phyloP scores from a whole-genome alignment of 2,113 vertebrate species.

The Triplophysa dalaica region DNA sequence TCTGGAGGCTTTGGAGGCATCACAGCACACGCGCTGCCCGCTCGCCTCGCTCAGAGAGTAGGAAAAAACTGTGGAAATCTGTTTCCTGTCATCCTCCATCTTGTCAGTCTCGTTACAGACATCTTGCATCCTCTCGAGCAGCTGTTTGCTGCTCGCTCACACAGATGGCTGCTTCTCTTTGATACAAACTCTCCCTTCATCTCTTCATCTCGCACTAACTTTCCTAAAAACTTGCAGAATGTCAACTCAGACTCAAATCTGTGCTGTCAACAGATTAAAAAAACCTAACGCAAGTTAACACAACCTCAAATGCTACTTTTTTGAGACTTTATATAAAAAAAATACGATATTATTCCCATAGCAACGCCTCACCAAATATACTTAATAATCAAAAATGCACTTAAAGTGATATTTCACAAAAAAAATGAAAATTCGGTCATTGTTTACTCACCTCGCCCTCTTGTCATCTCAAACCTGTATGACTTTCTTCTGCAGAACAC shows the following conservation, averaged over 20 bases:
- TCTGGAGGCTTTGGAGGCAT: slow-evolving; percentile 87
- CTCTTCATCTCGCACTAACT: slow-evolving; percentile 16
- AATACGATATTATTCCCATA: no score
- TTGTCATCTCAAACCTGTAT: no score
- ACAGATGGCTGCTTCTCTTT: slow-evolving; percentile 92
- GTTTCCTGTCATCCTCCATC: slow-evolving; percentile 97
- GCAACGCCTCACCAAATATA: no score
- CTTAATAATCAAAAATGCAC: no score
- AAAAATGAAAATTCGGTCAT: no score
- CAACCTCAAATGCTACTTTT: no score
- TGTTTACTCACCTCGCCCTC: no score
- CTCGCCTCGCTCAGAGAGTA: slow-evolving; percentile 53
- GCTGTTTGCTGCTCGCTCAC: slow-evolving; percentile 82
- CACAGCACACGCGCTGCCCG: slow-evolving; percentile 75
- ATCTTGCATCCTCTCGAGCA: slow-evolving; percentile 88
- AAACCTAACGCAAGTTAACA: no score
- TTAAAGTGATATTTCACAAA: no score
- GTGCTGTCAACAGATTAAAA: not conserved
- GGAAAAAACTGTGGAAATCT: slow-evolving; percentile 85
- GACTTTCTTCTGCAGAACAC: no score
- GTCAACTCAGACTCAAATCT: not conserved
- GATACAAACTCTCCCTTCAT: slow-evolving; percentile 63
- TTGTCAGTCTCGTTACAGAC: slow-evolving; percentile 91
- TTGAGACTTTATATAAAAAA: no score
- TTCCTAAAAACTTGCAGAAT: slow-evolving; percentile 58